Base-by-base conservation (phyloP, 1,140 invertebrate species). In the Varroa destructor region DNA sequence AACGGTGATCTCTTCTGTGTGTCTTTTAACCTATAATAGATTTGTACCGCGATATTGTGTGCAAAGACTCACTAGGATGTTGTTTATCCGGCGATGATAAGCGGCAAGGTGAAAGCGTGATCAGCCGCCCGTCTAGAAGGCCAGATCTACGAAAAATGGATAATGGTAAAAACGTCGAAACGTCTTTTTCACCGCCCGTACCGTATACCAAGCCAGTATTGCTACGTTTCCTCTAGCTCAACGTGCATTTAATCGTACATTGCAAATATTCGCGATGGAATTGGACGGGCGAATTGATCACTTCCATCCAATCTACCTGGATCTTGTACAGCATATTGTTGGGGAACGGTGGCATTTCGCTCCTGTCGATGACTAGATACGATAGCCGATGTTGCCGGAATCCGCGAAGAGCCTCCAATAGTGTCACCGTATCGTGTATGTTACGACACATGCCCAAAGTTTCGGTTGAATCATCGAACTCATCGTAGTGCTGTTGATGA, bases 291-390 rank as follows among this genome's bases (percentile, higher is more conserved):
- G 61, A 43, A 37, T 67, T 67, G 37, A 67, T 40, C 12, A 67
- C 61, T 40, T 67, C 61, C 61, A 67, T 67, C 61, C 61, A 67
- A 8, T 67, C 61, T 1, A 67, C 61, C 46, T 67, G 61, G 37
- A 67, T 67, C 8, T 37, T n/a, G 61, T 67, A 46, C 12, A 67
- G 61, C 12, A 67, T 67, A 37, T 67, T 67, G 61, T 67, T 67
- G 12, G 61, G 61, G 61, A 67, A 67, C 14, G 61, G 61, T 1
- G 61, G 61, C 61, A 67, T 14, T 43, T 37, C 61, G 37, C 61
- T 67, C 12, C 40, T 67, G 61, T 67, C 61, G 61, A 67, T 67
- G 61, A 67, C 46, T 5, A 67, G 61, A 46, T 67, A 67, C 40
- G 61, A 43, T 40, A 67, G 37, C 40, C 46, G 61, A 46, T 67